These are phyloP conservation scores for Bombylius major DNA, from an alignment of 2,888 invertebrate species.

Conservation along the genomic window DNA sequence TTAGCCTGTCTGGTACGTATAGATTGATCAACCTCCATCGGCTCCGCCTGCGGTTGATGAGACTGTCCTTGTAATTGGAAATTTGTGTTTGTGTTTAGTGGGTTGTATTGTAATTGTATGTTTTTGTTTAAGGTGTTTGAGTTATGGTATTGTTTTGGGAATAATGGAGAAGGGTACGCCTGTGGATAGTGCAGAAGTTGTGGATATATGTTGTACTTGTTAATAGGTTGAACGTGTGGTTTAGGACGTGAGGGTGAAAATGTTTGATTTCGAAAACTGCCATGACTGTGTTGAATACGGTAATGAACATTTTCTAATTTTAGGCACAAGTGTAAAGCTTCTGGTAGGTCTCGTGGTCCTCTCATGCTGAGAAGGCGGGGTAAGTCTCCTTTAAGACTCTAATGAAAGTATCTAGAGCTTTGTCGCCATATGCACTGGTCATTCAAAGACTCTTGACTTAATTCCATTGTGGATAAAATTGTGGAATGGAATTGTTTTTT, in stretches of 20 bases:
- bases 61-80: no score
- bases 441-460: background rate
- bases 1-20: background rate
- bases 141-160: background rate
- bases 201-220: no score
- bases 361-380: background rate
- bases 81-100: no score
- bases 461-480: constrained; percentile 10
- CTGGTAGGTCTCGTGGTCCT: background rate
- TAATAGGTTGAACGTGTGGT: background rate
- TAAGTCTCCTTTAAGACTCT: background rate
- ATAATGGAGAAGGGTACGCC: no score
- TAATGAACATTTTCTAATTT: background rate
- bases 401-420: background rate
- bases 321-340: background rate
- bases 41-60: background rate
- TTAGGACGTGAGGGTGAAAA: background rate
- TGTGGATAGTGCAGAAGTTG: background rate
- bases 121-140: background rate
- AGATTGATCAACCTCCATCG: background rate
- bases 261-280: no score
- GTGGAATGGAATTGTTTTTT: background rate
- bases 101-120: background rate
- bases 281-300: background rate
- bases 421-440: background rate